Conservation (phyloP, 2,888 invertebrate genomes). For the Drosophila mimetica region DNA sequence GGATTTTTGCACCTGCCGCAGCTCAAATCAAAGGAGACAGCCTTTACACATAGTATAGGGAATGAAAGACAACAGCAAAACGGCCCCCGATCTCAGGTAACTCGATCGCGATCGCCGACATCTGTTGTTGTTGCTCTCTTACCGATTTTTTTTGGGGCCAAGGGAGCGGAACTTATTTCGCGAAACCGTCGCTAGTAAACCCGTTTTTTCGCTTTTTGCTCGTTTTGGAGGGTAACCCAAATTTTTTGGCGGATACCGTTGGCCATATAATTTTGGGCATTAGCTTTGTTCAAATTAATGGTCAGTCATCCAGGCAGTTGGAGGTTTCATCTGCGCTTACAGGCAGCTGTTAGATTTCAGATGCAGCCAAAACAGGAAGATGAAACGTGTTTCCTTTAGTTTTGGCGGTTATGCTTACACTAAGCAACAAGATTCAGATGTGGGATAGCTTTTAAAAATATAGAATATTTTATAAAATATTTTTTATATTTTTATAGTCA, state of each 20-base stretch:
- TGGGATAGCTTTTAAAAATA: too few relatives aligned
- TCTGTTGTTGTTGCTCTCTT: conserved; percentile 59
- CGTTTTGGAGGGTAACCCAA: conserved; percentile 70
- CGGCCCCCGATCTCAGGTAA: conserved; percentile 54
- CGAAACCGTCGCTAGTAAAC: conserved; percentile 32
- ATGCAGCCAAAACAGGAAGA: conserved; percentile 34
- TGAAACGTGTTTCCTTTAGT: conserved; percentile 46
- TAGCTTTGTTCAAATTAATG: conserved; percentile 71
- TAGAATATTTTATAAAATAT: too few relatives aligned
- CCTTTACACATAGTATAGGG: conserved; percentile 24
- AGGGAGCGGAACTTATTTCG: conserved; percentile 28
- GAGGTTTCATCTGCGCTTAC: conserved; percentile 41
- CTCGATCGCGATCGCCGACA: conserved; percentile 61
- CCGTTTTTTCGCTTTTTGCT: neutral
- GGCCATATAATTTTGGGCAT: conserved; percentile 73
- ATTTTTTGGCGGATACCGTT: conserved; percentile 70
- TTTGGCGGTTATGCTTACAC: conserved; percentile 32
- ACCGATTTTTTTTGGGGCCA: conserved; percentile 11
- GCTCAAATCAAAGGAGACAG: conserved; percentile 70
- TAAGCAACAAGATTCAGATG: neutral
- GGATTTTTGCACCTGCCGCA: conserved; percentile 69
- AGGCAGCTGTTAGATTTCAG: conserved; percentile 71
- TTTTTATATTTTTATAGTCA: too few relatives aligned
- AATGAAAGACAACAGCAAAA: conserved; percentile 17
- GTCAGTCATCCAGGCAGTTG: conserved; percentile 40